Percentiles rank a stretch among this genome's conserved stretches.
Conservation (phyloP, 2,888 invertebrate genomes). For the Scaptomyza polygonia region DNA sequence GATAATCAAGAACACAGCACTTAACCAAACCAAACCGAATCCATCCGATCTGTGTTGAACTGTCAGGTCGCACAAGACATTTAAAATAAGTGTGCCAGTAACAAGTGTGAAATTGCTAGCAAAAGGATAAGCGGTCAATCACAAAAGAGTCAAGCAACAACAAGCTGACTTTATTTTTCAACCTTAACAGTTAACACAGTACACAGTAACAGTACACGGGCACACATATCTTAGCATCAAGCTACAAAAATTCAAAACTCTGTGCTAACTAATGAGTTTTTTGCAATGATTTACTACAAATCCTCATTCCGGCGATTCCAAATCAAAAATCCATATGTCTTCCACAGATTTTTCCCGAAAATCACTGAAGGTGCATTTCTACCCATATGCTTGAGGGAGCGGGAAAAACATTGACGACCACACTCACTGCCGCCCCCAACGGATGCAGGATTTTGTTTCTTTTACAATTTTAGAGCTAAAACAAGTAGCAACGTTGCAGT, state of each 20-base stretch:
- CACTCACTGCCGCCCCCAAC: too few species aligned
- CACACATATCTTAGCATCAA: too few species aligned
- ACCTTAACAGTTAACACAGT: too few species aligned
- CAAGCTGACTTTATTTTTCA: too few species aligned
- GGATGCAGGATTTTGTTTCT: too few species aligned
- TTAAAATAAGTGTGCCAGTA: conserved; percentile 12
- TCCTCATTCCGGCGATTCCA: not conserved
- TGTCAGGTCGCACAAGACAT: conserved; percentile 18
- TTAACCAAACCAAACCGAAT: conserved; percentile 32
- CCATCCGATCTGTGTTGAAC: conserved; percentile 4
- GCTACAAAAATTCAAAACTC: too few species aligned
- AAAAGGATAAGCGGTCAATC: not conserved
- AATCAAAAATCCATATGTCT: not conserved
- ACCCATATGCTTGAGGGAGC: not conserved
- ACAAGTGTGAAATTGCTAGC: conserved; percentile 43
- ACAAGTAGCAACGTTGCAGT: too few species aligned
- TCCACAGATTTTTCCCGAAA: not conserved
- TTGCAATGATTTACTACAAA: not conserved
- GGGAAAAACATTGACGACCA: not conserved
- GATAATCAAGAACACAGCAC: conserved; percentile 71
- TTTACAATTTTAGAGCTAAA: too few species aligned
- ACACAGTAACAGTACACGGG: too few species aligned
- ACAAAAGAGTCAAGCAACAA: too few species aligned
- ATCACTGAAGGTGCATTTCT: not conserved
- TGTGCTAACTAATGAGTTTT: too few species aligned